Percentiles rank a stretch among this genome's conserved stretches.
These are phyloP conservation scores for Tachycineta bicolor DNA, from an alignment of 2,113 vertebrate genomes.

Conservation along the genomic window DNA sequence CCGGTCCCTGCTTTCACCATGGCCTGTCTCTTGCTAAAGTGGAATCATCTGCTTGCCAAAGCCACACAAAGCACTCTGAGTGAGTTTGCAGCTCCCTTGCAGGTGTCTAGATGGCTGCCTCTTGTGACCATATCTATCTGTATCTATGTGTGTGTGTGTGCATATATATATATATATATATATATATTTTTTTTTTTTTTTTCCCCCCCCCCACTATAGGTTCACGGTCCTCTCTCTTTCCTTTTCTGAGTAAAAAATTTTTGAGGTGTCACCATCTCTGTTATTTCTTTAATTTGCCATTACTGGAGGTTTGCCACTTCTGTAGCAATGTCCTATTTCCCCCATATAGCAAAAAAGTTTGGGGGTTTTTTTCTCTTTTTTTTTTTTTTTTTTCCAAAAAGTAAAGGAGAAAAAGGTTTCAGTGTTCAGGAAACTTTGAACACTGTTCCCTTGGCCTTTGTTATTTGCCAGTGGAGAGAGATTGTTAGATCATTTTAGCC, in stretches of 20 bases:
- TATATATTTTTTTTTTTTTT: too few species aligned
- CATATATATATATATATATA: too few species aligned
- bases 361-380: accelerated
- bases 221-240: background rate
- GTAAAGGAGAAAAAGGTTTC: background rate
- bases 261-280: background rate
- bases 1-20: background rate
- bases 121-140: background rate
- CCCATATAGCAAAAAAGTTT: background rate
- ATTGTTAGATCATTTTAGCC: background rate
- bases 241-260: background rate
- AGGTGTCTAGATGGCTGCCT: background rate
- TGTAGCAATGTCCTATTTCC: background rate
- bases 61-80: background rate
- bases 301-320: background rate
- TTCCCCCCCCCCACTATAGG: too few species aligned
- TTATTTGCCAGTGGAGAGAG: background rate
- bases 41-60: background rate
- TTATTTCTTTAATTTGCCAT: background rate
- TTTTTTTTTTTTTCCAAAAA: background rate
- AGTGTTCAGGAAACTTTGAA: background rate
- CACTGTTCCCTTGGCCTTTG: background rate
- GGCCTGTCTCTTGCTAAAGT: background rate
- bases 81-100: background rate
- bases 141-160: too few species aligned